Evolutionary conservation across 2,888 invertebrate genomes (phyloP).

Genomic region (Lacanobia oleracea): DNA sequence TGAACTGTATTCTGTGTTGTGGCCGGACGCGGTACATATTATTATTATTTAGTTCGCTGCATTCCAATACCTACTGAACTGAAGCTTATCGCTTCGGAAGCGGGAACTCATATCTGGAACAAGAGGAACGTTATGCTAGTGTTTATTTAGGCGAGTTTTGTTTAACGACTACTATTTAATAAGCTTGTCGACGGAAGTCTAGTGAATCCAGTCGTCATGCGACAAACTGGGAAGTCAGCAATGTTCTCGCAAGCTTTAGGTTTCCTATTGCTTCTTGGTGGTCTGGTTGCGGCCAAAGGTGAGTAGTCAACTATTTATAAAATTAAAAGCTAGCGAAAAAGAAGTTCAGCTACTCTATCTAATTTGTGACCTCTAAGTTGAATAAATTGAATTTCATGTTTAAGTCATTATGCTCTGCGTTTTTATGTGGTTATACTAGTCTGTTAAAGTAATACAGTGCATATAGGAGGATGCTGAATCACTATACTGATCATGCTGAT

Average conservation of each 20-base stretch:
- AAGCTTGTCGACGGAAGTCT: constrained; percentile 71
- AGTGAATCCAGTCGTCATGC: constrained; percentile 74
- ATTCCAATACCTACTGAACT: constrained; percentile 55
- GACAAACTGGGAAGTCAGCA: constrained; percentile 72
- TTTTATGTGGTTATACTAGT: background rate
- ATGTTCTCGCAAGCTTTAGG: constrained; percentile 67
- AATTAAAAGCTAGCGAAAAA: constrained; percentile 47
- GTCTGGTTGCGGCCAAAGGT: constrained; percentile 67
- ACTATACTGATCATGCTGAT: background rate
- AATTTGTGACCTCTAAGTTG: constrained; percentile 7
- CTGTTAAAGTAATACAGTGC: constrained; percentile 28
- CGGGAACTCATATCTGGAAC: constrained; percentile 76
- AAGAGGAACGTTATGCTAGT: constrained; percentile 72
- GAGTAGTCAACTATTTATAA: constrained; percentile 64
- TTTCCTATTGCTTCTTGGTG: constrained; percentile 61
- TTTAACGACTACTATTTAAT: constrained; percentile 75
- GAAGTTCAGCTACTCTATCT: constrained; percentile 31
- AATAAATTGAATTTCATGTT: constrained; percentile 25
- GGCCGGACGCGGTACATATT: constrained; percentile 30
- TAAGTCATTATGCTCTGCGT: constrained; percentile 48
- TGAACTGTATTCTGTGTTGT: constrained; percentile 60
- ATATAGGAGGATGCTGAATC: background rate
- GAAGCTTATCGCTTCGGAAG: constrained; percentile 81
- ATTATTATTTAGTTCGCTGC: constrained; percentile 47
- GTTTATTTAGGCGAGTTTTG: constrained; percentile 73